phyloP scores from a whole-genome alignment of 2,888 invertebrate genomes.

The Tethea ocularis region DNA sequence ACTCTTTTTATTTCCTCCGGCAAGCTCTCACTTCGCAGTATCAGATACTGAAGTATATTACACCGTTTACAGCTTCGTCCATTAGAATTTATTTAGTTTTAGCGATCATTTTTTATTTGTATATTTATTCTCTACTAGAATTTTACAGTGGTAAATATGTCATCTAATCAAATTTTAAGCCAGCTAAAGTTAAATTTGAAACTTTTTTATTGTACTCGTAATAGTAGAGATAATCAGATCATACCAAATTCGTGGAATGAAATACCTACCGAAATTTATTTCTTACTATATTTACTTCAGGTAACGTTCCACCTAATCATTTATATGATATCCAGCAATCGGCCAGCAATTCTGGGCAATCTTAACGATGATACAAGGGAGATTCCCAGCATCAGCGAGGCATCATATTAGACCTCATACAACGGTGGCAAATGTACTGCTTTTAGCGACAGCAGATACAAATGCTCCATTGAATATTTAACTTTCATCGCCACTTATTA shows the following conservation, averaged over 20 bases:
- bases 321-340: constrained; percentile 39
- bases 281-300: not conserved
- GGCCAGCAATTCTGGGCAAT: constrained; percentile 35
- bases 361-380: constrained; percentile 29
- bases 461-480: constrained; percentile 16
- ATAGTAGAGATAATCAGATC: not conserved
- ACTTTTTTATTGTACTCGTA: too few species aligned
- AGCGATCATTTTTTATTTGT: too few species aligned
- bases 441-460: constrained; percentile 15
- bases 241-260: not conserved
- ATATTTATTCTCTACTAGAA: too few species aligned
- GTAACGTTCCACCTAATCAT: constrained; percentile 6
- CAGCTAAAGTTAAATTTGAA: too few species aligned
- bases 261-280: not conserved
- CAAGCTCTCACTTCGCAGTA: constrained; percentile 44
- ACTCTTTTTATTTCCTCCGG: constrained; percentile 38
- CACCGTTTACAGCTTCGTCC: constrained; percentile 53
- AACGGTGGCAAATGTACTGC: constrained; percentile 26
- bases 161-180: too few species aligned
- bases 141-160: too few species aligned
- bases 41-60: constrained; percentile 66
- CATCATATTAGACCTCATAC: constrained; percentile 31
- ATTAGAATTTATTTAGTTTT: too few species aligned
- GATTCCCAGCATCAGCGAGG: constrained; percentile 38
- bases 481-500: constrained; percentile 11